Evolutionary conservation across 2,888 invertebrate species (phyloP), one percentile per base, ranked within the genome.

Genomic region (Lissonota sp.): DNA sequence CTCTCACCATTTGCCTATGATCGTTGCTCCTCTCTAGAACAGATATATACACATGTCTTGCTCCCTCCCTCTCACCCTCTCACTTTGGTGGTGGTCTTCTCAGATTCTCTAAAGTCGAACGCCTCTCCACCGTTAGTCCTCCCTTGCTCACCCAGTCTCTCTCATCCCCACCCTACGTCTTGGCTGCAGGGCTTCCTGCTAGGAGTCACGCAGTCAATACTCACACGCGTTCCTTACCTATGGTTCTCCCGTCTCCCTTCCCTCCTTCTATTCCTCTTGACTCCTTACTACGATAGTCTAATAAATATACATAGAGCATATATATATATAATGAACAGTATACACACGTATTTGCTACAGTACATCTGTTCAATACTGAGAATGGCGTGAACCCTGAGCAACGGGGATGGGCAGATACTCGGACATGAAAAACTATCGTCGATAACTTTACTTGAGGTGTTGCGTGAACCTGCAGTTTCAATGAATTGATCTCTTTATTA

Each of bases 101-200:
- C 76, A 79, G 70, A 76, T 66, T 70, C 79, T 70, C 57, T 57
- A 75, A 62, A 80, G 71, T 80, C 80, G 66, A 39, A 55, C 76
- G 51, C 63, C 49, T 62, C 66, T 72, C 62, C 66, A 49, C 62
- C 55, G 66, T 62, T 62, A 63, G 26, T 49, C 62, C 62, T 57
- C 60, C 37, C 7, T 4, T 42, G 37, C 70, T 64, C 62, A n/a
- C 66, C 62, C 69, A 14, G 40, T 78, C 70, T 74, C 78, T 71
- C 76, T 66, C 74, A 83, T 81, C 83, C 74, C 83, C 79, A 77
- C 71, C 79, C 87, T 87, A 85, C 88, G 90, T 91, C 91, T 91
- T 91, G 91, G 92, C 92, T 90, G 87, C 91, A 92, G 91, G 91
- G 91, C 91, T 90, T 90, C 90, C 90, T 87, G 85, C 86, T 88